Evolutionary conservation across 2,888 invertebrate species (phyloP).

Genomic region (Rotaria socialis): DNA sequence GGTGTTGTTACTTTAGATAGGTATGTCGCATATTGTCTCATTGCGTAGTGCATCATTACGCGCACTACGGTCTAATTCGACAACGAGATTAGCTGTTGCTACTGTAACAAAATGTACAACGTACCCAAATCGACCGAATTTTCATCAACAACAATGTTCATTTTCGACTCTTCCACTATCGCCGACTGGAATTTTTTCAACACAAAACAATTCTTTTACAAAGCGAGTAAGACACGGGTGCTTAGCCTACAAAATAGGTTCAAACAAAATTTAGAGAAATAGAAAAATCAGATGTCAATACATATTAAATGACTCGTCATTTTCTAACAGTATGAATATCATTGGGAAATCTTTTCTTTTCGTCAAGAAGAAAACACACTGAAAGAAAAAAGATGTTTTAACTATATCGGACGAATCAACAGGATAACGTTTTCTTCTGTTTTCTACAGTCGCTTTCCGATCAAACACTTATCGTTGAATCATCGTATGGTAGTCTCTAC

Average conservation of each 20-base stretch:
- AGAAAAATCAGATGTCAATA: no score
- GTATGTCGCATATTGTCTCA: constrained; percentile 27
- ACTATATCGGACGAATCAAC: not conserved
- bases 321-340: not conserved
- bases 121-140: not conserved
- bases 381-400: not conserved
- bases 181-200: not conserved
- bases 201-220: not conserved
- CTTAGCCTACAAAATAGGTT: no score
- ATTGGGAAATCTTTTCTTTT: not conserved
- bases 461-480: not conserved
- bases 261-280: no score
- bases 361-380: no score
- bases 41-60: constrained; percentile 32
- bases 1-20: not conserved
- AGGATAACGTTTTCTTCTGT: not conserved
- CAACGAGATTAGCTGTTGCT: not conserved
- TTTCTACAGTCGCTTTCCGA: not conserved
- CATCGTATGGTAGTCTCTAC: not conserved
- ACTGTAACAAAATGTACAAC: not conserved
- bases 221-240: not conserved
- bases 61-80: not conserved
- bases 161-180: not conserved
- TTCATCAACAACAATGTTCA: not conserved
- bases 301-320: no score